phyloP scores from a whole-genome alignment of 1,140 invertebrate genomes.

The Galleria mellonella region DNA sequence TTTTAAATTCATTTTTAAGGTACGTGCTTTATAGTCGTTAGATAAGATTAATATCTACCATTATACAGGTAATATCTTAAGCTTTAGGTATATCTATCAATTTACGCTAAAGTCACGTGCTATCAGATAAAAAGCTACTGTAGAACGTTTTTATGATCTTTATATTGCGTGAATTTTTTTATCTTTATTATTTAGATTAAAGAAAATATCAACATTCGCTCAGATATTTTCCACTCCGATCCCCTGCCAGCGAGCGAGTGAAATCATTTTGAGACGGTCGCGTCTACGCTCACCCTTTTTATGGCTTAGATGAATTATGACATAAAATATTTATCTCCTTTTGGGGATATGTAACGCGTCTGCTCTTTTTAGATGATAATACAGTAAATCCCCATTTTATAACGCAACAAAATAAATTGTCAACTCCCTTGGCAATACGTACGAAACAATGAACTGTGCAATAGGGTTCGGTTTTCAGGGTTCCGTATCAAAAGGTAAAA shows the following conservation, averaged over 20 bases:
- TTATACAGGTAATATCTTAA: background rate
- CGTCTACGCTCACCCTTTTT: slow-evolving; percentile 40
- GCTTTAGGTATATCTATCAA: no score
- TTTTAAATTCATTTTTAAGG: no score
- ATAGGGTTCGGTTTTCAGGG: background rate
- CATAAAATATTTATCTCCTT: slow-evolving; percentile 60
- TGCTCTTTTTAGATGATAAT: slow-evolving; percentile 41
- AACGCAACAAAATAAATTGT: slow-evolving; percentile 26
- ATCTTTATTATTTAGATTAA: slow-evolving; percentile 27
- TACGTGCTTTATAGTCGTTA: no score
- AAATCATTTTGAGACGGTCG: slow-evolving; percentile 34
- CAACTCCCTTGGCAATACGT: slow-evolving; percentile 20
- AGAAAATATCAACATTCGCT: slow-evolving; percentile 27
- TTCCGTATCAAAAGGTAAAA: no score
- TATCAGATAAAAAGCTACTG: no score
- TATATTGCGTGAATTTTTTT: slow-evolving; percentile 2
- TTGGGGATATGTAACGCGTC: slow-evolving; percentile 43
- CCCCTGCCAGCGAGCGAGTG: slow-evolving; percentile 20
- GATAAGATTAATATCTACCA: no score
- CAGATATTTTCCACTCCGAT: slow-evolving; percentile 20
- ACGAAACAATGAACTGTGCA: slow-evolving; percentile 9
- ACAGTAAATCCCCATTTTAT: slow-evolving; percentile 36
- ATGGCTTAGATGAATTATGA: slow-evolving; percentile 54
- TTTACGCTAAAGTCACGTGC: no score
- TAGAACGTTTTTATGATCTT: no score